Evolutionary conservation across 2,113 vertebrate genomes (phyloP).

Genomic region (Siniperca chuatsi): DNA sequence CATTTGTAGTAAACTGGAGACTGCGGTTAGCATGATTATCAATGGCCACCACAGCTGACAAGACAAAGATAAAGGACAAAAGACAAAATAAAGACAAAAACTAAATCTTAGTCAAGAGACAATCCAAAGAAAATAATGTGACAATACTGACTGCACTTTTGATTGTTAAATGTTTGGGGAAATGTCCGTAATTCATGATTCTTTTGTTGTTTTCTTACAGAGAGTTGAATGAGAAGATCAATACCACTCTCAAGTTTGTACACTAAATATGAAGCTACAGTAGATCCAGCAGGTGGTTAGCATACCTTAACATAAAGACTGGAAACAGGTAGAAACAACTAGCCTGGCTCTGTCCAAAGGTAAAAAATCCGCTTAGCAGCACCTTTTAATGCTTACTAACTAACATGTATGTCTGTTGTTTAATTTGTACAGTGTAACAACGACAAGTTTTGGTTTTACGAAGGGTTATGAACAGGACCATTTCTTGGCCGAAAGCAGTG

Average conservation of each 20-base stretch:
- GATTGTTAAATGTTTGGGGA: neutral
- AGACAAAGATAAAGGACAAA: neutral
- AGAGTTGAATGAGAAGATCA: neutral
- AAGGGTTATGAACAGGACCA: neutral
- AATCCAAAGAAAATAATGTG: neutral
- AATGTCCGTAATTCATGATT: neutral
- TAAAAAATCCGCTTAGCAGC: neutral
- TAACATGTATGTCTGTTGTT: neutral
- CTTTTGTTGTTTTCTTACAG: neutral
- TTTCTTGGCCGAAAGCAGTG: neutral
- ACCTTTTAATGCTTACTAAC: neutral
- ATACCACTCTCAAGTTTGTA: neutral
- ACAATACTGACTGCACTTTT: neutral
- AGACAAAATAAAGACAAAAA: neutral
- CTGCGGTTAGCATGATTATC: neutral
- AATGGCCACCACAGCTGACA: neutral
- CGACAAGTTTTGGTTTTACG: neutral
- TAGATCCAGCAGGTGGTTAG: neutral
- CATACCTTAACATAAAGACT: constrained; percentile 2
- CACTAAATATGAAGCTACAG: neutral
- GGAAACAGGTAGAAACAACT: neutral
- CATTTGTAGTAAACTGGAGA: neutral
- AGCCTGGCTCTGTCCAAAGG: neutral
- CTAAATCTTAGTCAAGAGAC: neutral
- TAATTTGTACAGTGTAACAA: neutral